A percentile compares a stretch with the other conserved stretches of the same genome.
These are phyloP conservation scores for Leptinotarsa lineolata DNA, from an alignment of 1,140 invertebrate species.

Conservation along the genomic window DNA sequence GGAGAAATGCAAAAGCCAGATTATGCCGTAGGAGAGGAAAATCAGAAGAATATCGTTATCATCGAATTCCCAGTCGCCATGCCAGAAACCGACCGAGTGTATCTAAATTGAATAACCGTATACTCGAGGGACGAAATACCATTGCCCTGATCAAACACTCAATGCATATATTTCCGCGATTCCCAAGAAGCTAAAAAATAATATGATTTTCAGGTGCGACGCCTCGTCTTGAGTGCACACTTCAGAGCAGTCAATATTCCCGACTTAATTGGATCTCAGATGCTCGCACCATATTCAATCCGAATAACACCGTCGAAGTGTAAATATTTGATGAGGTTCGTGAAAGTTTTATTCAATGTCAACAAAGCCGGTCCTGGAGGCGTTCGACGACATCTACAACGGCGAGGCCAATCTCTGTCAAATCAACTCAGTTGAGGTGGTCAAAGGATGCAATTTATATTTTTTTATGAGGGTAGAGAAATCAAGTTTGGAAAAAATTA, in stretches of 20 bases:
- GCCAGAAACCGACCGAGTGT: too few relatives aligned
- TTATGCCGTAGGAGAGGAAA: too few relatives aligned
- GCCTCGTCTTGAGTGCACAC: background rate
- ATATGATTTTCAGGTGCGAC: slow-evolving; percentile 6
- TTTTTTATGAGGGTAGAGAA: too few relatives aligned
- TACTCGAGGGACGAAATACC: background rate
- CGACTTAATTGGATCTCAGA: slow-evolving; percentile 3
- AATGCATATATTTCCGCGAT: slow-evolving; percentile 2
- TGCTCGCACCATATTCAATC: background rate
- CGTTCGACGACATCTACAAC: background rate
- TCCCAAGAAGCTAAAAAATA: slow-evolving; percentile 2
- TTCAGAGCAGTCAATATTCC: background rate
- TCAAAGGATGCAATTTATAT: too few relatives aligned
- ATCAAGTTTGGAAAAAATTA: too few relatives aligned
- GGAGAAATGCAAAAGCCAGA: too few relatives aligned
- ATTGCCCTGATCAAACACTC: background rate
- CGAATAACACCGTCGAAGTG: background rate
- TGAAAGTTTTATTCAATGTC: slow-evolving; percentile 4
- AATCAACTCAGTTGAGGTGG: too few relatives aligned
- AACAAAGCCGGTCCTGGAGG: background rate
- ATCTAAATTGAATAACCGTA: background rate
- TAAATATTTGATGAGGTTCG: slow-evolving; percentile 8
- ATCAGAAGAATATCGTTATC: too few relatives aligned
- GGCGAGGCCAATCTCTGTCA: background rate
- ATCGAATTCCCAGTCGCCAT: too few relatives aligned